Evolutionary conservation across 2,888 invertebrate species (phyloP), one percentile per base, ranked within the genome.

Genomic region (Scelioninae gen. 1): DNA sequence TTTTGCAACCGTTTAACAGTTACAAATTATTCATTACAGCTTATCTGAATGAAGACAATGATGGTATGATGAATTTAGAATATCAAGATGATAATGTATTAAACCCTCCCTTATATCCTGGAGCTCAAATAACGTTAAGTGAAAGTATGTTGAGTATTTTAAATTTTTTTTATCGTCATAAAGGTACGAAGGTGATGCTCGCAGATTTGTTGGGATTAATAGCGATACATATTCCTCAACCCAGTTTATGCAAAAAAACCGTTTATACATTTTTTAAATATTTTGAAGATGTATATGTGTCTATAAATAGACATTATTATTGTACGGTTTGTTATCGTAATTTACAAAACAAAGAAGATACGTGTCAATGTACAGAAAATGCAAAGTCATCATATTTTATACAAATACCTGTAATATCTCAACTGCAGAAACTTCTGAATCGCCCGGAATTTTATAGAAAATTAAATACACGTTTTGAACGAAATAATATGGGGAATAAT

Each of bases 201-300:
- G n/a, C 60, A 0, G 49, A 71, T 32, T 29, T 71, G 10, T 60
- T 71, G 13, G 4, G 10, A 31, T 45, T 71, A 10, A 49, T 71
- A 32, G 13, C 7, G n/a, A 40, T 71, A 49, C 71, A 71, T 10
- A 10, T 58, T 29, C 60, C 71, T 13, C 32, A 29, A 49, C 60
- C 23, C 10, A 34, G 49, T 58, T 60, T 71, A 40, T 2, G 38
- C 11, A 60, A 13, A 29, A 71, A 15, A 7, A 43, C 71, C 0
- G 13, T 38, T 1, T 60, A 71, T 29, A 60, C 16, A n/a, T 71
- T 71, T 71, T 60, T 60, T 31, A 58, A 71, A 58, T 23, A 51
- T 23, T 71, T 71, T 60, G 38, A 49, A 49, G 7, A 49, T n/a
- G 23, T 38, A 9, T 51, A 60, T n/a, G 11, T 23, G 7, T 34